Conservation (phyloP, 2,797 vertebrate species). For the Momotus momota region DNA sequence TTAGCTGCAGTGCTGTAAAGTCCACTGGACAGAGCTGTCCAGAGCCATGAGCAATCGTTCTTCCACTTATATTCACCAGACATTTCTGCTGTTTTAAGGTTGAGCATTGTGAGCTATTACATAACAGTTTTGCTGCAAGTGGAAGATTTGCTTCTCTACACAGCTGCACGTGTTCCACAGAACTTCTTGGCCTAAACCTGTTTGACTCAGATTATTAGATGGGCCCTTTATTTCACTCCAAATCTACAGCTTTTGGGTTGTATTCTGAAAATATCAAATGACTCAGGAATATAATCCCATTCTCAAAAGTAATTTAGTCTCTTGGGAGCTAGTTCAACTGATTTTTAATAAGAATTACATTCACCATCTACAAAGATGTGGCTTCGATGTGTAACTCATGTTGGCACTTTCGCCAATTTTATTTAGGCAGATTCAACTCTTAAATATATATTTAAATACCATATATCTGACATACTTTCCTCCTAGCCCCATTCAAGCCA, state of each 20-base stretch:
- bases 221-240: neutral
- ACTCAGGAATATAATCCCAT: neutral
- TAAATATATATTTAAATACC: neutral
- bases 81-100: neutral
- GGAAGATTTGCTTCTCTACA: neutral
- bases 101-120: neutral
- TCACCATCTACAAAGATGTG: neutral
- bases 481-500: neutral
- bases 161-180: neutral
- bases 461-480: neutral
- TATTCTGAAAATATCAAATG: neutral
- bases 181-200: neutral
- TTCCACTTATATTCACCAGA: neutral
- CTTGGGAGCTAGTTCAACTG: neutral
- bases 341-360: neutral
- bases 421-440: neutral
- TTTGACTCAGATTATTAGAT: neutral
- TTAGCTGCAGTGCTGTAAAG: neutral
- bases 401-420: neutral
- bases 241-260: neutral
- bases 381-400: neutral
- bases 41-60: neutral
- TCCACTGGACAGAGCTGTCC: neutral
- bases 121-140: neutral
- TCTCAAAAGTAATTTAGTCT: neutral